Evolutionary conservation across 2,113 vertebrate species (phyloP).

Genomic region (Philantomba maxwellii): DNA sequence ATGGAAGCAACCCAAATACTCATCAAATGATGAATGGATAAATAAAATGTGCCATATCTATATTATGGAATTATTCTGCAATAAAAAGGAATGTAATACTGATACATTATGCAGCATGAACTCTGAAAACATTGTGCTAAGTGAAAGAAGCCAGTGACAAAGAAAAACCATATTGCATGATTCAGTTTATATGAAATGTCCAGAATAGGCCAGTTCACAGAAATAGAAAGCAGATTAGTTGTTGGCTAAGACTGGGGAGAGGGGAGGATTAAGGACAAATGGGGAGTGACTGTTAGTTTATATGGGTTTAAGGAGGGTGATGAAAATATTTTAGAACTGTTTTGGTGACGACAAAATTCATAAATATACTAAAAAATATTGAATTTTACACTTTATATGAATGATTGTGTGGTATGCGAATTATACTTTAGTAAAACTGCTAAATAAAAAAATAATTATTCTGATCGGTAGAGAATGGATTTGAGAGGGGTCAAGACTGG

Average conservation of each 20-base stretch:
- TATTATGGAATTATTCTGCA: not conserved
- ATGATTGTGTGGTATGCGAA: not conserved
- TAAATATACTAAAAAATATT: not conserved
- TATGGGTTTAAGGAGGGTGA: not conserved
- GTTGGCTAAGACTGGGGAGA: not conserved
- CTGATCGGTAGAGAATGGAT: not conserved
- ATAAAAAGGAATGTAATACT: not conserved
- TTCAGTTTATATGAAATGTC: not conserved
- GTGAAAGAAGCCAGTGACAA: not conserved
- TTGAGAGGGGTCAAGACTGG: not conserved
- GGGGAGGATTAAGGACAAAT: not conserved
- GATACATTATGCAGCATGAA: not conserved
- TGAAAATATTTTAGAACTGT: not conserved
- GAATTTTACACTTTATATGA: not conserved
- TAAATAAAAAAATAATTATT: not conserved
- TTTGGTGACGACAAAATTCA: not conserved
- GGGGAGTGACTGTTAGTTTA: not conserved
- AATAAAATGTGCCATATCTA: not conserved
- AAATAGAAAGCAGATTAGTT: not conserved
- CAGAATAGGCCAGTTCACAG: not conserved
- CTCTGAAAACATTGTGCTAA: not conserved
- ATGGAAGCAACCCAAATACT: not conserved
- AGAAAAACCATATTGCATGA: not conserved
- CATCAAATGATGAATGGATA: not conserved
- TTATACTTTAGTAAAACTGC: not conserved